Conservation (phyloP, 2,888 invertebrate species). For the Andrena flavipes region DNA sequence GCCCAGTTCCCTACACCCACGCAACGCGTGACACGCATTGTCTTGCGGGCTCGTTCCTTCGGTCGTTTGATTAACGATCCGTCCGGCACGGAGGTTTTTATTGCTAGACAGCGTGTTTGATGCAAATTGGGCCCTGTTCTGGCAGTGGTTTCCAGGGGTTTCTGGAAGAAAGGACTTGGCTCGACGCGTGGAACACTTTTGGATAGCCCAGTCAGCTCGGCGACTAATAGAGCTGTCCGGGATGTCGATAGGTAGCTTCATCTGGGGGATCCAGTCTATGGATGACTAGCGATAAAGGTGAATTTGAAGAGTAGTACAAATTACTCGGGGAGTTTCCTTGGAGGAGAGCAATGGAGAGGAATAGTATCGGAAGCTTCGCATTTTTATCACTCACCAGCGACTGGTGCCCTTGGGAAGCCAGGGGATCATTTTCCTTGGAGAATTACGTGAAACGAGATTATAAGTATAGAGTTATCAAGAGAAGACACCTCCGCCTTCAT, state of each 20-base stretch:
- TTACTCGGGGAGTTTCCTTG: background rate
- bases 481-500: background rate
- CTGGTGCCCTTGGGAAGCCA: background rate
- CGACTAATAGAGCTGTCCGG: background rate
- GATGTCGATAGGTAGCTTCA: background rate
- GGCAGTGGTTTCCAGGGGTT: background rate
- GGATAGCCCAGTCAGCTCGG: background rate
- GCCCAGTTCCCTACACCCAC: conserved; percentile 54
- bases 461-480: background rate
- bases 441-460: too few relatives aligned
- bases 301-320: conserved; percentile 11
- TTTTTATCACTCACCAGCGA: background rate
- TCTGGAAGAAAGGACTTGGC: too few relatives aligned
- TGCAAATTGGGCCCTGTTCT: conserved; percentile 1
- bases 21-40: conserved; percentile 50
- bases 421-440: background rate
- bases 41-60: conserved; percentile 33
- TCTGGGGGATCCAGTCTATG: background rate
- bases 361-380: background rate
- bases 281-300: conserved; percentile 4
- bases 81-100: background rate
- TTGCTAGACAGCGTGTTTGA: background rate
- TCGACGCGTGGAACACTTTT: background rate
- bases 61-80: conserved; percentile 54
- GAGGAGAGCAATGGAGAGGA: background rate